Evolutionary conservation across 2,113 vertebrate genomes (phyloP).

Genomic region (crab-eating macaque (Macaca fascicularis)): DNA sequence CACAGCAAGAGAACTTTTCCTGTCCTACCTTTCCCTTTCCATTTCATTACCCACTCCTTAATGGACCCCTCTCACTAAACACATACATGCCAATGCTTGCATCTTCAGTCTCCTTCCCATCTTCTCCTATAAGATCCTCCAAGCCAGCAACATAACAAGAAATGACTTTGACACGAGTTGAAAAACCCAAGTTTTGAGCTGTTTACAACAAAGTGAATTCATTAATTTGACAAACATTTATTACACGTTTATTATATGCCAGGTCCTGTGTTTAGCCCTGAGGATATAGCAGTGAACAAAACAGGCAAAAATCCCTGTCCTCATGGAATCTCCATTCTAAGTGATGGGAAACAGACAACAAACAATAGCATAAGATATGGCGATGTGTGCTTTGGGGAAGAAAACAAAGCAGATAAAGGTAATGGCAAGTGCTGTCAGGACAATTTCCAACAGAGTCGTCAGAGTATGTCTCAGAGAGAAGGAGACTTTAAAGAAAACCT

Average conservation of each 20-base stretch:
- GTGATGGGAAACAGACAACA: neutral
- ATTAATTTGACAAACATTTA: neutral
- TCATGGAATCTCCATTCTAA: neutral
- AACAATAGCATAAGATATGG: neutral
- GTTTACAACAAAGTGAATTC: neutral
- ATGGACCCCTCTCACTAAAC: neutral
- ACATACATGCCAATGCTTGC: neutral
- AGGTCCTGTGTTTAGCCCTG: neutral
- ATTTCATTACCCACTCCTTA: neutral
- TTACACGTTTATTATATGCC: neutral
- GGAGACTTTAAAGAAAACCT: neutral
- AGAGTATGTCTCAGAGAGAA: neutral
- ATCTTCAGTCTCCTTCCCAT: neutral
- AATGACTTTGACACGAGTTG: neutral
- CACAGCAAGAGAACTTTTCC: neutral
- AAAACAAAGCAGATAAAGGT: neutral
- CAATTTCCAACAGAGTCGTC: neutral
- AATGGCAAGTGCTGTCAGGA: neutral
- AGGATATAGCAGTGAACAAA: neutral
- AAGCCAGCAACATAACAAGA: neutral
- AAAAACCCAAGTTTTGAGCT: neutral
- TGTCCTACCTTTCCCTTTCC: no score
- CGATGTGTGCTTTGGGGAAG: neutral
- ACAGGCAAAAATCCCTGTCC: neutral
- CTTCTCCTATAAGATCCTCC: neutral